These are phyloP conservation scores for Ornithoptera alexandrae DNA, from an alignment of 2,888 invertebrate genomes.

Conservation along the genomic window DNA sequence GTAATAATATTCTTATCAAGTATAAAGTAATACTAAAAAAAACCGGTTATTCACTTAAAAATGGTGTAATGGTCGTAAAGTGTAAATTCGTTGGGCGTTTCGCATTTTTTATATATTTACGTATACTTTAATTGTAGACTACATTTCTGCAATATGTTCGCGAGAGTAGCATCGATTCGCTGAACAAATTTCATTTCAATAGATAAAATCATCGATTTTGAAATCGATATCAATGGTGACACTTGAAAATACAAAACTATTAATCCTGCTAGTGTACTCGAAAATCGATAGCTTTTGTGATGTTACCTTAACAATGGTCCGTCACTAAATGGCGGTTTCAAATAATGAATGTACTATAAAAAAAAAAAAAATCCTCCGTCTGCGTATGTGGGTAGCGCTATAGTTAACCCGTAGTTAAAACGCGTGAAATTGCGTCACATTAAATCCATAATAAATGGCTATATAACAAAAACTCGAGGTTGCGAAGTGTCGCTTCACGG, in stretches of 20 bases:
- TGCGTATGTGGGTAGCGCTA: slow-evolving; percentile 59
- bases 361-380: slow-evolving; percentile 47
- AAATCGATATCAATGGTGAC: slow-evolving; percentile 13
- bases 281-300: slow-evolving; percentile 14
- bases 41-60: no score
- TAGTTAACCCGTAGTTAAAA: slow-evolving; percentile 56
- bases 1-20: no score
- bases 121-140: not conserved
- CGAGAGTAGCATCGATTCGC: not conserved
- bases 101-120: no score
- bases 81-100: no score
- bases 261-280: not conserved
- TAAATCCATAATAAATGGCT: slow-evolving; percentile 42
- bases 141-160: not conserved
- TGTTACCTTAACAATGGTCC: slow-evolving; percentile 3
- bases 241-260: slow-evolving; percentile 10
- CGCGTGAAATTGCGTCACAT: slow-evolving; percentile 75
- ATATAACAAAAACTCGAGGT: slow-evolving; percentile 41
- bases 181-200: not conserved
- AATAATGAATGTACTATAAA: slow-evolving; percentile 4
- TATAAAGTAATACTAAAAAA: no score
- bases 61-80: no score
- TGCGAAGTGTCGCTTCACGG: slow-evolving; percentile 33
- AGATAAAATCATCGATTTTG: slow-evolving; percentile 18
- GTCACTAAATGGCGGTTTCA: slow-evolving; percentile 19